Evolutionary conservation across 2,797 vertebrate genomes (phyloP).

Genomic region (Trachops cirrhosus): DNA sequence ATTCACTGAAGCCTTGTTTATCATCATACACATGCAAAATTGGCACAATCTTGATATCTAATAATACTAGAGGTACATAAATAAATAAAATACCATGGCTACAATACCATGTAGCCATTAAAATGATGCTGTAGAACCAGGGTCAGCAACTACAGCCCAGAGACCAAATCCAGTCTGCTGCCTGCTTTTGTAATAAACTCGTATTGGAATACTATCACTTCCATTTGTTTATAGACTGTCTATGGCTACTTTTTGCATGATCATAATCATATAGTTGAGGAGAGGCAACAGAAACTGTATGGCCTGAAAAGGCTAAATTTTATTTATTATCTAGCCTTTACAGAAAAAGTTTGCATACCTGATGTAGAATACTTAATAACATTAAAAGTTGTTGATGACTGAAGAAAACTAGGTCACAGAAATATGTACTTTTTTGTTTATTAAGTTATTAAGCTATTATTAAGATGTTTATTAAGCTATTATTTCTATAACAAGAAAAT

Average conservation of each 20-base stretch:
- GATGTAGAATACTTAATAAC: not conserved
- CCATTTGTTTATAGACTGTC: not conserved
- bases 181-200: not conserved
- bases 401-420: slow-evolving; percentile 31
- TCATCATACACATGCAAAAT: not conserved
- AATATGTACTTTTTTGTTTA: slow-evolving; percentile 16
- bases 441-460: not conserved
- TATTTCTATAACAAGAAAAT: not conserved
- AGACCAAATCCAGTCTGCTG: not conserved
- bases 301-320: not conserved
- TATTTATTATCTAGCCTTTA: slow-evolving; percentile 16
- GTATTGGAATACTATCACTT: not conserved
- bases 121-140: not conserved
- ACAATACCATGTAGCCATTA: not conserved
- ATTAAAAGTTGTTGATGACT: not conserved
- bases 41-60: not conserved
- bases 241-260: slow-evolving; percentile 21
- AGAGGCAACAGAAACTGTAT: not conserved
- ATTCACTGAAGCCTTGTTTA: not conserved
- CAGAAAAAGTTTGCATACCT: not conserved
- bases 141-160: not conserved
- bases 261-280: not conserved
- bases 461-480: not conserved
- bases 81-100: not conserved
- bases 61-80: slow-evolving; percentile 12